phyloP scores from a whole-genome alignment of 2,113 vertebrate species.

The Mastomys coucha region DNA sequence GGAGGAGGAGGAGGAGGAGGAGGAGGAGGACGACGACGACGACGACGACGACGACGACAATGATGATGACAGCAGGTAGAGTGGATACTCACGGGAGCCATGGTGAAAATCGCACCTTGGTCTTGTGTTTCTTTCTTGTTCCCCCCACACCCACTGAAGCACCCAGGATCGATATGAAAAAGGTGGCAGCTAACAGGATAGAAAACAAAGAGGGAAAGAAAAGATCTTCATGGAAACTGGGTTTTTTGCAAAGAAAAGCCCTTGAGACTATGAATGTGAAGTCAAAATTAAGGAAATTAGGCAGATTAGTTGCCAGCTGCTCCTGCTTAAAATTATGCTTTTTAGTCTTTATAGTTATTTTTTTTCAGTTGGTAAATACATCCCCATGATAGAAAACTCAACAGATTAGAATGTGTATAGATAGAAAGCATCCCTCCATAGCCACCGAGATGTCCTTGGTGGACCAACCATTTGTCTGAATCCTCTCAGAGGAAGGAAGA shows the following conservation, averaged over 20 bases:
- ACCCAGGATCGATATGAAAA: neutral
- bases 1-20: too few relatives aligned
- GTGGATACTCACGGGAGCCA: neutral
- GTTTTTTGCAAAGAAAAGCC: neutral
- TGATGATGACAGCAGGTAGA: neutral
- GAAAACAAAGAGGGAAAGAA: neutral
- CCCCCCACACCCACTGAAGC: fast-evolving
- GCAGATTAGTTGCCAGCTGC: neutral
- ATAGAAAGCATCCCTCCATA: neutral
- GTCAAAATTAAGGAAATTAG: neutral
- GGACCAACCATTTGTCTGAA: neutral
- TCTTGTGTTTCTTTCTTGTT: neutral
- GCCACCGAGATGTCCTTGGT: neutral
- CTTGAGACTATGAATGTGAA: neutral
- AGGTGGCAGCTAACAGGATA: neutral
- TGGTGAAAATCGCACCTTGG: neutral
- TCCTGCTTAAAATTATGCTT: neutral
- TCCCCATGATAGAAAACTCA: neutral
- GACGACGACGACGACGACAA: too few relatives aligned
- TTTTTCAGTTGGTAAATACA: neutral
- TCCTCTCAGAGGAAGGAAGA: neutral
- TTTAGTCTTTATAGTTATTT: neutral
- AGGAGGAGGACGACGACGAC: too few relatives aligned
- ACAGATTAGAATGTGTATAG: neutral
- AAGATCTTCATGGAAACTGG: neutral